Conservation (phyloP, 2,113 vertebrate genomes). For the Lipophrys pholis region DNA sequence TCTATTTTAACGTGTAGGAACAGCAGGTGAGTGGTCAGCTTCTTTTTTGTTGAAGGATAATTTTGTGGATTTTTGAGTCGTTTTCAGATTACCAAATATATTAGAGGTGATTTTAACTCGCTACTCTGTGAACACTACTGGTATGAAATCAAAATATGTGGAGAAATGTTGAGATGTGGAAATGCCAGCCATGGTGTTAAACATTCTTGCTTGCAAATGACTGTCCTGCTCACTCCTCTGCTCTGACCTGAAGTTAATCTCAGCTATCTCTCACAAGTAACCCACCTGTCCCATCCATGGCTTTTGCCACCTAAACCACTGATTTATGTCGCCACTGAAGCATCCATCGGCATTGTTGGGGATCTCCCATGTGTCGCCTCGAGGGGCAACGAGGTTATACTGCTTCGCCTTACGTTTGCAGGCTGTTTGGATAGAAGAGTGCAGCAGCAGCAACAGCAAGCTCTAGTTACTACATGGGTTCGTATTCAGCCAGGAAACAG, state of each 20-base stretch:
- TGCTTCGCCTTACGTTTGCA: conserved; percentile 26
- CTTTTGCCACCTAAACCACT: background rate
- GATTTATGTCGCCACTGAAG: background rate
- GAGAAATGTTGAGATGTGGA: too few species aligned
- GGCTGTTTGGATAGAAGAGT: conserved; percentile 37
- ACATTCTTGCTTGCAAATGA: background rate
- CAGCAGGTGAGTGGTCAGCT: conserved; percentile 54
- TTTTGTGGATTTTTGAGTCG: background rate
- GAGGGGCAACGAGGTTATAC: conserved; percentile 1
- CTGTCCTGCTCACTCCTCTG: background rate
- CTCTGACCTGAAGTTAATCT: background rate
- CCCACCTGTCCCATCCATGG: background rate
- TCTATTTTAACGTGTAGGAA: conserved; percentile 6
- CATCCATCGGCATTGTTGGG: background rate
- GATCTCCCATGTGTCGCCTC: background rate
- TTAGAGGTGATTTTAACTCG: too few species aligned
- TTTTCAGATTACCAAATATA: background rate
- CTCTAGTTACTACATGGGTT: conserved; percentile 65
- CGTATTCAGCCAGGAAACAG: conserved; percentile 62
- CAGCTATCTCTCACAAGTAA: conserved; percentile 9
- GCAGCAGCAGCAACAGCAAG: conserved; percentile 21
- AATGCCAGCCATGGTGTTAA: background rate
- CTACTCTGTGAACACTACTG: too few species aligned
- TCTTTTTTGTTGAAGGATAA: background rate
- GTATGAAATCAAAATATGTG: background rate